phyloP scores from a whole-genome alignment of 2,888 invertebrate species.

The Blastobasis adustella region DNA sequence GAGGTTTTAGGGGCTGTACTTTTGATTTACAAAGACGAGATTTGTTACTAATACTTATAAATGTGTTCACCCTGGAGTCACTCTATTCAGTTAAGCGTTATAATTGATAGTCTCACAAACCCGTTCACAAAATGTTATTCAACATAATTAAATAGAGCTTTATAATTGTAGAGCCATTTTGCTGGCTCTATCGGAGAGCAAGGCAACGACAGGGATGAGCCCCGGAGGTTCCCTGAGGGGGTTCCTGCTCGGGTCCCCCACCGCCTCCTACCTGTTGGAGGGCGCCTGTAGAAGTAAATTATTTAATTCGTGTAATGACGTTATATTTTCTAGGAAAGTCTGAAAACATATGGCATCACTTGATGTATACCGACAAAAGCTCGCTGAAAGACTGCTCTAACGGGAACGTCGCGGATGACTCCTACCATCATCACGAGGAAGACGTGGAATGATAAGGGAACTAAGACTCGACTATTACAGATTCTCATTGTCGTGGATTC shows the following conservation, averaged over 20 bases:
- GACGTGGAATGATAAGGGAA: conserved; percentile 60
- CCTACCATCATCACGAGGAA: conserved; percentile 72
- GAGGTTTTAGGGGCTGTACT: too few species aligned
- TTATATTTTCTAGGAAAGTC: conserved; percentile 52
- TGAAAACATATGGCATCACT: conserved; percentile 77
- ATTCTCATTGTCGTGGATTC: conserved; percentile 77
- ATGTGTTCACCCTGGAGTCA: too few species aligned
- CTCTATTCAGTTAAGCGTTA: too few species aligned
- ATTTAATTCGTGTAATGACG: neutral
- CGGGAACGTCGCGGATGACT: conserved; percentile 54
- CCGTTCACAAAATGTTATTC: too few species aligned
- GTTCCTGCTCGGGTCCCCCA: conserved; percentile 42
- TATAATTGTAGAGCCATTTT: too few species aligned
- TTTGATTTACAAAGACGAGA: too few species aligned
- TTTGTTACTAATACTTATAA: too few species aligned
- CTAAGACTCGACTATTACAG: conserved; percentile 66
- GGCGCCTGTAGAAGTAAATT: conserved; percentile 53
- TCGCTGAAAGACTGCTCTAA: conserved; percentile 66
- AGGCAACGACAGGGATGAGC: conserved; percentile 13
- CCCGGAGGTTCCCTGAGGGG: conserved; percentile 34
- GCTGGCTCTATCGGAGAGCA: conserved; percentile 13
- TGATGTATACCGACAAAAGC: conserved; percentile 59
- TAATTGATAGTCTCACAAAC: too few species aligned
- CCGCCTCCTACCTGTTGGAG: conserved; percentile 66
- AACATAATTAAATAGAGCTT: too few species aligned